Percentiles rank a stretch among this genome's conserved stretches.
Conservation (phyloP, 2,113 vertebrate genomes). For the Brachyistius frenatus region DNA sequence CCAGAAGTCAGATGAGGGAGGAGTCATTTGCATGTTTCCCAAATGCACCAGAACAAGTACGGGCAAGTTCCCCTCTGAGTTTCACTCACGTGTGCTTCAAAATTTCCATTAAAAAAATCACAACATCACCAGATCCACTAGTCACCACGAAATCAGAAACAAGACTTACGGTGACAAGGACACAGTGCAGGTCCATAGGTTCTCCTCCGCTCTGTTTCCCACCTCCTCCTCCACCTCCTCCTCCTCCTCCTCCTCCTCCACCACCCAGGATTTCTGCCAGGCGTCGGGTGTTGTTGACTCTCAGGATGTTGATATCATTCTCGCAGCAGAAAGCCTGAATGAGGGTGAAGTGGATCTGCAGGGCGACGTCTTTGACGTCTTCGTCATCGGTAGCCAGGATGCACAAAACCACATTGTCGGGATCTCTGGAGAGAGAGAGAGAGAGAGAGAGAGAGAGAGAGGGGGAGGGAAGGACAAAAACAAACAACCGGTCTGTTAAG, state of each 20-base stretch:
- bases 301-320: constrained; percentile 97
- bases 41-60: constrained; percentile 53
- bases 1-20: constrained; percentile 54
- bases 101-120: background rate
- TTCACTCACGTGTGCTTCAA: constrained; percentile 42
- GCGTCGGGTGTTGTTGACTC: constrained; percentile 93
- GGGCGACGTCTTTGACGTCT: constrained; percentile 92
- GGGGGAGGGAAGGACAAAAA: too few species aligned
- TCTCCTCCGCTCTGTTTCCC: constrained; percentile 84
- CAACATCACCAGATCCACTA: background rate
- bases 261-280: constrained; percentile 91
- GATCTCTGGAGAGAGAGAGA: constrained; percentile 84
- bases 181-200: constrained; percentile 94
- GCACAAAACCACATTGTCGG: constrained; percentile 96
- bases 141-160: background rate
- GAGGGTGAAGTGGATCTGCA: constrained; percentile 98
- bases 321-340: constrained; percentile 98
- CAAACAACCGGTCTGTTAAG: background rate
- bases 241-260: constrained; percentile 62
- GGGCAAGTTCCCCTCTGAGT: constrained; percentile 36
- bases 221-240: constrained; percentile 63
- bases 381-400: constrained; percentile 95
- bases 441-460: background rate
- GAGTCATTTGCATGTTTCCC: constrained; percentile 44
- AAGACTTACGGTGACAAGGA: constrained; percentile 92